Percentiles rank a stretch among this genome's conserved stretches.
These are phyloP conservation scores for Drosophila mayaguana DNA, from an alignment of 2,888 invertebrate genomes.

Conservation along the genomic window DNA sequence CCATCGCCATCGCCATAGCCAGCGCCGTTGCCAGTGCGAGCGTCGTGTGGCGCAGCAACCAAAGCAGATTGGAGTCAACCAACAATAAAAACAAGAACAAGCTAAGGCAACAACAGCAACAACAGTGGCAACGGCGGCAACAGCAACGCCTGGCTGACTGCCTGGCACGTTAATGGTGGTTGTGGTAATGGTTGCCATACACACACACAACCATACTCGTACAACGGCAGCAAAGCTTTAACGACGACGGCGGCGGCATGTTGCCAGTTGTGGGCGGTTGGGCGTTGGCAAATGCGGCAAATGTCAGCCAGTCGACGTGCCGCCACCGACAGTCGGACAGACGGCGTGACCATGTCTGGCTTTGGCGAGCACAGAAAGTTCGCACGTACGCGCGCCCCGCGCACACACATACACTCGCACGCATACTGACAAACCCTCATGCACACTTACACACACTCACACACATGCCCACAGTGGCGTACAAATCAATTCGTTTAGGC, in stretches of 20 bases:
- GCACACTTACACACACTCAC: conserved; percentile 32
- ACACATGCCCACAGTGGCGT: conserved; percentile 52
- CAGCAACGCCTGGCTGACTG: conserved; percentile 74
- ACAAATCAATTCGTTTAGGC: conserved; percentile 80
- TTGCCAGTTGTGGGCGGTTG: conserved; percentile 76
- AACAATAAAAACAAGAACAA: conserved; percentile 79
- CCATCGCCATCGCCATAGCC: conserved; percentile 36
- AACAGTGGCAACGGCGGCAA: conserved; percentile 52
- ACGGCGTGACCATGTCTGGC: conserved; percentile 80
- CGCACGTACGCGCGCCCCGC: conserved; percentile 67
- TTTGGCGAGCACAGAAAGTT: conserved; percentile 74
- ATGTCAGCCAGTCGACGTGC: conserved; percentile 78
- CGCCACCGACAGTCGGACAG: conserved; percentile 65
- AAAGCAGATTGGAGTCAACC: conserved; percentile 82
- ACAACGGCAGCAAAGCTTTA: conserved; percentile 62
- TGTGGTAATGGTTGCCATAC: conserved; percentile 79
- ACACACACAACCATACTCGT: conserved; percentile 56
- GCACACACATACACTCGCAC: conserved; percentile 37
- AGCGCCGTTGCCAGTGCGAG: conserved; percentile 39
- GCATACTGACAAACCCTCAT: conserved; percentile 19
- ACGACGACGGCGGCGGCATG: conserved; percentile 73
- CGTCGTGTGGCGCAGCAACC: conserved; percentile 79
- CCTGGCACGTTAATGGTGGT: conserved; percentile 80
- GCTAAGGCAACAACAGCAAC: conserved; percentile 45
- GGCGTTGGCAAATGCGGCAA: conserved; percentile 78